Evolutionary conservation across 2,113 vertebrate species (phyloP).

Genomic region (Thalassoma bifasciatum): DNA sequence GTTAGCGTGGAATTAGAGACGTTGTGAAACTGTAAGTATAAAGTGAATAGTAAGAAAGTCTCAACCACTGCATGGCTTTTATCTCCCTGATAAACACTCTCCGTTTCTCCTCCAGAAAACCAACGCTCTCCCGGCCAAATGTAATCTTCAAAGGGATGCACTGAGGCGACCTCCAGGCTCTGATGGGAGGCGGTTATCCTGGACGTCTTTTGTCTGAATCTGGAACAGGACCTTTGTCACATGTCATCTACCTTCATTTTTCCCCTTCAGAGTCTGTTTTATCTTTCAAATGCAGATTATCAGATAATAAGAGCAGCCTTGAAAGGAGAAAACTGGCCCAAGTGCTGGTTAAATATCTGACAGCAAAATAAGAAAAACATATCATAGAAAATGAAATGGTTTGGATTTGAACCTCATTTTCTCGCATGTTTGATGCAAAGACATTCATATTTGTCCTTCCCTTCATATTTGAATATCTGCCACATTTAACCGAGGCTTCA

Average conservation of each 20-base stretch:
- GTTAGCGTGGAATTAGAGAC: too few relatives aligned
- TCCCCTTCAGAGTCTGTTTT: background rate
- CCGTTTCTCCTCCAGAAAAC: constrained; percentile 25
- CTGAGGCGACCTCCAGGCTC: constrained; percentile 35
- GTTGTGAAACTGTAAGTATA: too few relatives aligned
- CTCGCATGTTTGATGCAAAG: background rate
- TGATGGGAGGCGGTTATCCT: constrained; percentile 8
- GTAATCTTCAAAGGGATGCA: constrained; percentile 66
- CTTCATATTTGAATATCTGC: constrained; percentile 1
- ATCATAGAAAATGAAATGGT: background rate
- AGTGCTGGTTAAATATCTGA: background rate
- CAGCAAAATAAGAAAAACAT: background rate
- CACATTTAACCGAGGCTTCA: background rate
- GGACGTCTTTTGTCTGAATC: constrained; percentile 39
- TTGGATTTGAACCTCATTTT: background rate
- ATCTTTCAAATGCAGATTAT: constrained; percentile 18
- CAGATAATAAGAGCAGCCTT: background rate
- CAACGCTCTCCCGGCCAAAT: constrained; percentile 34
- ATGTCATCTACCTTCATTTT: constrained; percentile 4
- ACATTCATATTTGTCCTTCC: background rate
- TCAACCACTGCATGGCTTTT: constrained; percentile 38
- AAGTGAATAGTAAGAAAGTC: too few relatives aligned
- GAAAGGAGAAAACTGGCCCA: background rate
- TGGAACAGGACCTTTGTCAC: constrained; percentile 40
- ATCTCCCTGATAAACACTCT: constrained; percentile 57